Conservation (phyloP, 2,113 vertebrate species). For the Macheiramphus alcinus region DNA sequence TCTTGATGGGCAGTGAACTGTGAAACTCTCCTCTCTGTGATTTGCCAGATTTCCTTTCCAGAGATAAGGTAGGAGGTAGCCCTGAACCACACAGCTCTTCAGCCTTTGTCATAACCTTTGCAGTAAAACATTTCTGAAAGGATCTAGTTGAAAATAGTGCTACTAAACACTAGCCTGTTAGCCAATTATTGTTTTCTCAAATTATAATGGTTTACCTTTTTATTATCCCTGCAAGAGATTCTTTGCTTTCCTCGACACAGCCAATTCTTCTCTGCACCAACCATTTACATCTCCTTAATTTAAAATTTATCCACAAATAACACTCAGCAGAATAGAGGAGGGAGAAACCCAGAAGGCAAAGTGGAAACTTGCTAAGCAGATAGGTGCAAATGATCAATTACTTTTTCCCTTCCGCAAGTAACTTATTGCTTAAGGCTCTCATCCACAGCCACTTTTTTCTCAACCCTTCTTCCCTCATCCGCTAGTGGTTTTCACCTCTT, state of each 20-base stretch:
- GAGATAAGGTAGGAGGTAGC: not conserved
- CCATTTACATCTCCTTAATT: not conserved
- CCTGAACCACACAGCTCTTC: not conserved
- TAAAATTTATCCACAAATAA: not conserved
- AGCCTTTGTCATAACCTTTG: not conserved
- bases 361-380: not conserved
- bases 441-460: not conserved
- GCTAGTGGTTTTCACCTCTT: not conserved
- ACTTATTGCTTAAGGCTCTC: not conserved
- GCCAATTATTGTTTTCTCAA: not conserved
- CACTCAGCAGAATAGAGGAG: not conserved
- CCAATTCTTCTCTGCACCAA: not conserved
- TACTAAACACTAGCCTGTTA: not conserved
- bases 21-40: not conserved
- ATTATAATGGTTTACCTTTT: not conserved
- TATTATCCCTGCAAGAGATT: not conserved
- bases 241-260: not conserved
- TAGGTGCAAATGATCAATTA: conserved; percentile 1
- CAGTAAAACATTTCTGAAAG: not conserved
- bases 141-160: not conserved
- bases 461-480: not conserved
- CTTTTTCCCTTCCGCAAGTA: not conserved
- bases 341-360: not conserved
- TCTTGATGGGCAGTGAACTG: not conserved
- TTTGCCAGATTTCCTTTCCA: not conserved